phyloP scores from a whole-genome alignment of 2,888 invertebrate genomes.

The Pristionchus fissidentatus region DNA sequence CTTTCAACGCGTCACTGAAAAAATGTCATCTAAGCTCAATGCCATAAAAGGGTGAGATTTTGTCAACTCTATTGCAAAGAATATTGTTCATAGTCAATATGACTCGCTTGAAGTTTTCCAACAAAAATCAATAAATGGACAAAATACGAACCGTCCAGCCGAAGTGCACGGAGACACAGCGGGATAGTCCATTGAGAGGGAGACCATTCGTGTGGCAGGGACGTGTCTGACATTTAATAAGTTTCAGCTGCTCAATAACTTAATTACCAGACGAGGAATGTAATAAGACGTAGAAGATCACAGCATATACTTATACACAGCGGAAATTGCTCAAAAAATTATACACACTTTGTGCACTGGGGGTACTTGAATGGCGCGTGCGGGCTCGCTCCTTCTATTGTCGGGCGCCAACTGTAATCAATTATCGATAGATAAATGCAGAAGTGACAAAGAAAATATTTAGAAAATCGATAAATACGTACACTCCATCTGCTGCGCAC shows the following conservation, averaged over 20 bases:
- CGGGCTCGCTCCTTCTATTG: neutral
- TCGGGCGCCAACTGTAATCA: constrained; percentile 42
- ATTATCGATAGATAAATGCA: neutral
- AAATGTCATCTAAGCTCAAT: neutral
- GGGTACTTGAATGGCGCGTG: constrained; percentile 70
- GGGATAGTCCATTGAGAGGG: constrained; percentile 93
- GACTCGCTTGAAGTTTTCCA: neutral
- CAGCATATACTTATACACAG: neutral
- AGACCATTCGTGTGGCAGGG: constrained; percentile 94
- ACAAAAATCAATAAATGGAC: neutral
- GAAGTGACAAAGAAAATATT: too few species aligned
- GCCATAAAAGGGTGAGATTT: neutral
- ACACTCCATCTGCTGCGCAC: constrained; percentile 97
- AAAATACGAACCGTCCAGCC: constrained; percentile 82
- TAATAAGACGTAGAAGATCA: too few species aligned
- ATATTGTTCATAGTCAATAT: neutral
- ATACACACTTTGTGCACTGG: constrained; percentile 74
- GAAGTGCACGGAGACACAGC: constrained; percentile 95
- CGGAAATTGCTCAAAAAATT: too few species aligned
- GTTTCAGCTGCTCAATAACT: too few species aligned
- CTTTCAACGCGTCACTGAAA: constrained; percentile 75
- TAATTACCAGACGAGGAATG: too few species aligned
- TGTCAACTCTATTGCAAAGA: too few species aligned
- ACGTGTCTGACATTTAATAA: constrained; percentile 83
- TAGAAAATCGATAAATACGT: constrained; percentile 75